A percentile compares a stretch with the other conserved stretches of the same genome.
phyloP scores from a whole-genome alignment of 1,140 invertebrate species.

The Pogonomyrmex californicus region DNA sequence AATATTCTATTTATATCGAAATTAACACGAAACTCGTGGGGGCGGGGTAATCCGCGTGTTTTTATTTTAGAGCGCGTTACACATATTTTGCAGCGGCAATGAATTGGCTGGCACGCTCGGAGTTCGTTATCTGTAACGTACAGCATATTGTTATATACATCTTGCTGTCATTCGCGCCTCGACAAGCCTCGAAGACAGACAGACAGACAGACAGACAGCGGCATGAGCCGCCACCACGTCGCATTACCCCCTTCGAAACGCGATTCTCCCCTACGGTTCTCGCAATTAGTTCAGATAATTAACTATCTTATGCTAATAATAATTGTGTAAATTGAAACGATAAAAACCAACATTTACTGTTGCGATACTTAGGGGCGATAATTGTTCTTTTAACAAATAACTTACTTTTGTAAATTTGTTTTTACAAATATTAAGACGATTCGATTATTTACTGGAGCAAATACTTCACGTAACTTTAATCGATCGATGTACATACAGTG shows the following conservation, averaged over 20 bases:
- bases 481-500: neutral
- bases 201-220: conserved; percentile 18
- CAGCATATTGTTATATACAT: conserved; percentile 24
- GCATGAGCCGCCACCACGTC: conserved; percentile 5
- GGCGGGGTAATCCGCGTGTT: neutral
- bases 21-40: neutral
- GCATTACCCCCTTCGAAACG: conserved; percentile 21
- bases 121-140: conserved; percentile 28
- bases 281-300: conserved; percentile 8
- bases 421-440: neutral
- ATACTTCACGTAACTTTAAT: neutral
- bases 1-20: neutral
- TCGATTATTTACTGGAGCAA: neutral
- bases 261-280: conserved; percentile 2
- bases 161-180: conserved; percentile 23
- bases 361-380: neutral
- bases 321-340: neutral
- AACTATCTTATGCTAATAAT: neutral
- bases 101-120: conserved; percentile 14
- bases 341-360: neutral
- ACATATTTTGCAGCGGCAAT: conserved; percentile 18
- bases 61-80: neutral
- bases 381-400: neutral
- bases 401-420: neutral
- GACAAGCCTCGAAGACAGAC: conserved; percentile 4